Conservation (phyloP, 2,113 vertebrate species). For the Etia nguti region DNA sequence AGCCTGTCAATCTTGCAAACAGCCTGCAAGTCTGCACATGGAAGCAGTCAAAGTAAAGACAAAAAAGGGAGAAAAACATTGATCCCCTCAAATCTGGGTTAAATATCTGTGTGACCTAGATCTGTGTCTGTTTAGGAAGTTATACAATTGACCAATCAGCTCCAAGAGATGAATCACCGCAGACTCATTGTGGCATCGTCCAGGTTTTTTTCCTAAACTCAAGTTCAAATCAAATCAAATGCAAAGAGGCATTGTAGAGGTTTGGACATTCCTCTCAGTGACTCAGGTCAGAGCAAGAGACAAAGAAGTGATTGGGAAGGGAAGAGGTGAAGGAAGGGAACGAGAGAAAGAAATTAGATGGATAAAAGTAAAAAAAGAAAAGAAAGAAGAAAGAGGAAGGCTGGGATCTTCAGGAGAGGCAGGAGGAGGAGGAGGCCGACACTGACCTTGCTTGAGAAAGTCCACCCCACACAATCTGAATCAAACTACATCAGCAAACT, state of each 20-base stretch:
- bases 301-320: rapidly evolving
- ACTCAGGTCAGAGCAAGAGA: not conserved
- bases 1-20: not conserved
- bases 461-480: not conserved
- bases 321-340: not conserved
- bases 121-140: not conserved
- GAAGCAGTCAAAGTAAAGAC: not conserved
- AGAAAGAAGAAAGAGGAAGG: not conserved
- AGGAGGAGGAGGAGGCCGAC: not conserved
- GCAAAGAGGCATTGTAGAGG: not conserved
- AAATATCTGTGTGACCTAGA: constrained; percentile 21
- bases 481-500: not conserved
- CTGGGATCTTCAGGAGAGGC: not conserved
- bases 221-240: not conserved
- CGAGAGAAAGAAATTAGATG: not conserved
- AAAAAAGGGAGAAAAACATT: not conserved
- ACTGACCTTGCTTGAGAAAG: not conserved
- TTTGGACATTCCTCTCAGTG: not conserved
- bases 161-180: constrained; percentile 15
- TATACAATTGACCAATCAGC: constrained; percentile 6
- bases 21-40: constrained; percentile 5
- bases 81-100: not conserved
- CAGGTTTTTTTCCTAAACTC: not conserved
- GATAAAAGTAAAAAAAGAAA: not conserved
- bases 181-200: not conserved